Conservation (phyloP, 2,797 vertebrate species). For the Ctenochaetus hawaiiensis region DNA sequence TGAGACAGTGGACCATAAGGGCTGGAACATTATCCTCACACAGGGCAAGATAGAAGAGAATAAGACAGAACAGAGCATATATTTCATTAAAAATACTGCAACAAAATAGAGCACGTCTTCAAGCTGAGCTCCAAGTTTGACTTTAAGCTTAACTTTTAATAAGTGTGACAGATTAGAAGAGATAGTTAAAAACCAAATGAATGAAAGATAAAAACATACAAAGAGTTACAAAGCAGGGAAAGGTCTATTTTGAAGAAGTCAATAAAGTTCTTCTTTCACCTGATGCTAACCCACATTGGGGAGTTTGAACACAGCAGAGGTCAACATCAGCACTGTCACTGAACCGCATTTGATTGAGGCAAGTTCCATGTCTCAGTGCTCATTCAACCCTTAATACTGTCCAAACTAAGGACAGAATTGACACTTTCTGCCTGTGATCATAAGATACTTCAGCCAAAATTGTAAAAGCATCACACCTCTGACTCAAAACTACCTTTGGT, state of each 20-base stretch:
- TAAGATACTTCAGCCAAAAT: neutral
- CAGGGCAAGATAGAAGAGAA: slow-evolving; percentile 10
- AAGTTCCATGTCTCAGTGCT: slow-evolving; percentile 38
- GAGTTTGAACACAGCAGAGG: slow-evolving; percentile 58
- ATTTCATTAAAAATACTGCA: neutral
- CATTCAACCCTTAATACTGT: slow-evolving; percentile 26
- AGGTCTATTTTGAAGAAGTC: slow-evolving; percentile 22
- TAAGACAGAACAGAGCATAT: neutral
- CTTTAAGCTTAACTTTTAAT: neutral
- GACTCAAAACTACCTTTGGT: neutral
- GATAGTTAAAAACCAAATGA: neutral
- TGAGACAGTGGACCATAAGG: slow-evolving; percentile 63
- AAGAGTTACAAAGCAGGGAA: neutral
- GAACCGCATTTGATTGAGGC: slow-evolving; percentile 59
- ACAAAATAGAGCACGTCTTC: too few species aligned
- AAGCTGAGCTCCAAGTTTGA: neutral
- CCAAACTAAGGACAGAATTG: slow-evolving; percentile 2
- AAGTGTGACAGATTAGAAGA: neutral
- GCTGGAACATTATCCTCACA: slow-evolving; percentile 21
- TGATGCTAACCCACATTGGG: slow-evolving; percentile 57
- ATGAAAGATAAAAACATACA: neutral
- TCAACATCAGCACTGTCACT: slow-evolving; percentile 55
- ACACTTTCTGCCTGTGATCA: neutral
- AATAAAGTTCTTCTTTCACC: slow-evolving; percentile 55
- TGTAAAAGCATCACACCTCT: neutral